A percentile compares a stretch with the other conserved stretches of the same genome.
Evolutionary conservation across 2,113 vertebrate genomes (phyloP).

Genomic region (Trachemys scripta): DNA sequence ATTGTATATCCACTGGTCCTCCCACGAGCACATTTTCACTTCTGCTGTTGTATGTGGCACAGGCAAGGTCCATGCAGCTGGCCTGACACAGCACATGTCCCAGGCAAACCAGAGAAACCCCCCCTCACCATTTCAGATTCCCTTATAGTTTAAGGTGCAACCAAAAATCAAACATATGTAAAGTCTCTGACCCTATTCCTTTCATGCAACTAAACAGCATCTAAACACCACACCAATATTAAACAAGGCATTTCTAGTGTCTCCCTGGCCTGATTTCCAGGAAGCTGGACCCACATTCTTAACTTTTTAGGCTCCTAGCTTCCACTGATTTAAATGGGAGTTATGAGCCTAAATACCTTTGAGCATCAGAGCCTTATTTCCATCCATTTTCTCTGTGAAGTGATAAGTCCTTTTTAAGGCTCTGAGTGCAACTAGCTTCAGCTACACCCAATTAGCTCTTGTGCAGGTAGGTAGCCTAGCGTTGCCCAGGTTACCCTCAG

Average conservation of each 20-base stretch:
- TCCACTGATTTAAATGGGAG: background rate
- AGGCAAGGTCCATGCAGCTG: background rate
- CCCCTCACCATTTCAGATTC: background rate
- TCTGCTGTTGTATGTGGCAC: background rate
- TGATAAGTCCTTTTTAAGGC: background rate
- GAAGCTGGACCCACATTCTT: background rate
- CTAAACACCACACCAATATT: background rate
- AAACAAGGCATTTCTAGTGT: background rate
- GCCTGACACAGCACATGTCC: background rate
- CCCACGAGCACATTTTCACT: background rate
- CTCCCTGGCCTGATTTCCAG: background rate
- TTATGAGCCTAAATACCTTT: background rate
- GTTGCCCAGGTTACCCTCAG: background rate
- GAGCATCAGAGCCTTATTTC: rapidly evolving
- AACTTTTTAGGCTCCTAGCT: background rate
- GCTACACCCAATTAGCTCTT: background rate
- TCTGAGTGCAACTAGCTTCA: background rate
- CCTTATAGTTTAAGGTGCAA: background rate
- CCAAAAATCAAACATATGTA: background rate
- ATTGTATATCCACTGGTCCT: background rate
- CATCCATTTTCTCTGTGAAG: background rate
- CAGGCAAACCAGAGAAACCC: background rate
- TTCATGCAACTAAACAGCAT: background rate
- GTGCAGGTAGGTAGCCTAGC: rapidly evolving
- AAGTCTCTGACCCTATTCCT: background rate